Conservation (phyloP, 2,797 vertebrate genomes). For the Poeciliopsis gracilis region DNA sequence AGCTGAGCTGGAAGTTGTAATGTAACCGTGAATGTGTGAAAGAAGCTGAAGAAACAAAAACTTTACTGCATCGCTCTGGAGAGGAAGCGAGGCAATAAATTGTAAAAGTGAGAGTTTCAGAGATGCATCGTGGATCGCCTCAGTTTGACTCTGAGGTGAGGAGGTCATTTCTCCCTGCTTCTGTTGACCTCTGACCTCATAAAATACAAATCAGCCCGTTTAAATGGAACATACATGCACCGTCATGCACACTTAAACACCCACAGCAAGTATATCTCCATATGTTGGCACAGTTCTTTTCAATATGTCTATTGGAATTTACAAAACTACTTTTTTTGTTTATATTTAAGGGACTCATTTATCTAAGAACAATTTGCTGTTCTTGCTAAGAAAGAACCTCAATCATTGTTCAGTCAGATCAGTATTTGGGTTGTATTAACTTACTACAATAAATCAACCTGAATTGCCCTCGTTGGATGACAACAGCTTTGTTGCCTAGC, state of each 20-base stretch:
- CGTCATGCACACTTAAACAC: background rate
- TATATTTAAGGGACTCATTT: background rate
- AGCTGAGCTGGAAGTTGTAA: slow-evolving; percentile 21
- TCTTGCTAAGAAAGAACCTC: slow-evolving; percentile 12
- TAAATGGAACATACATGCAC: slow-evolving; percentile 50
- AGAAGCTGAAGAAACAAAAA: slow-evolving; percentile 10
- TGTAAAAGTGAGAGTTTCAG: slow-evolving; percentile 57
- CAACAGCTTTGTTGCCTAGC: slow-evolving; percentile 59
- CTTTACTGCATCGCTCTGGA: background rate
- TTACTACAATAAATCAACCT: slow-evolving; percentile 21
- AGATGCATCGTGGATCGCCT: slow-evolving; percentile 50
- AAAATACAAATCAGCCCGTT: slow-evolving; percentile 65
- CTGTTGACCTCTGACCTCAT: slow-evolving; percentile 73
- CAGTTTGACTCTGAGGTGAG: slow-evolving; percentile 49
- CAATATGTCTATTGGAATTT: background rate
- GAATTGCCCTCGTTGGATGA: slow-evolving; percentile 37
- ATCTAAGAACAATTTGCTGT: slow-evolving; percentile 15
- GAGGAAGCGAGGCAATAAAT: slow-evolving; percentile 28
- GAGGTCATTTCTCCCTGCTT: slow-evolving; percentile 51
- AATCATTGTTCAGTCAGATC: slow-evolving; percentile 1
- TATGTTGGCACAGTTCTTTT: slow-evolving; percentile 24
- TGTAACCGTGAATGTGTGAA: slow-evolving; percentile 10
- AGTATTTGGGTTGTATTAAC: slow-evolving; percentile 34
- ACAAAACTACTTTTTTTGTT: background rate
- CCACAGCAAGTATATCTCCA: slow-evolving; percentile 37